Evolutionary conservation across 2,113 vertebrate species (phyloP).

Genomic region (Numida meleagris): DNA sequence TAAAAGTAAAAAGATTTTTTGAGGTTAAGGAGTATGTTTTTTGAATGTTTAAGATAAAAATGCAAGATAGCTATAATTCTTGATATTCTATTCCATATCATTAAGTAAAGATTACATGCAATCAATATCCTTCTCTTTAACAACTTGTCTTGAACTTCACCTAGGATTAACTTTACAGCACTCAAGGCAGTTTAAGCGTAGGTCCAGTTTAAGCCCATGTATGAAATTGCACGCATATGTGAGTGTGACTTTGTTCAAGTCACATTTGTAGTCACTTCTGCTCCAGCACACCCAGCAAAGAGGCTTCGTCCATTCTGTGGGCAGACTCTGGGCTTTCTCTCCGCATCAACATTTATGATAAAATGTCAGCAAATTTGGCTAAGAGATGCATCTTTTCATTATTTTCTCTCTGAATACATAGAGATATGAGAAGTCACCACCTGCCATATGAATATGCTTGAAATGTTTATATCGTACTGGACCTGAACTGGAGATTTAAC

Average conservation of each 20-base stretch:
- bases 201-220: not conserved
- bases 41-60: not conserved
- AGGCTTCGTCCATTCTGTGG: not conserved
- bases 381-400: not conserved
- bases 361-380: not conserved
- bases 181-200: not conserved
- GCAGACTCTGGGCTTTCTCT: not conserved
- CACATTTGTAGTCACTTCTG: not conserved
- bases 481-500: not conserved
- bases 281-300: not conserved
- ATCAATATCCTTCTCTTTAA: not conserved
- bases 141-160: not conserved
- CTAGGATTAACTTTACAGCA: not conserved
- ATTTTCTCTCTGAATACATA: not conserved
- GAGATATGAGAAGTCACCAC: not conserved
- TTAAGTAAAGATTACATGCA: not conserved
- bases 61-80: not conserved
- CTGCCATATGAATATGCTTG: not conserved
- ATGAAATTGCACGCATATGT: not conserved
- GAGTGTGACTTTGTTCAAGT: rapidly evolving
- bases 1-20: not conserved
- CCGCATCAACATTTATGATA: not conserved
- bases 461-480: not conserved
- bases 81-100: not conserved
- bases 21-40: not conserved